Percentiles rank a stretch among this genome's conserved stretches.
Evolutionary conservation across 2,888 invertebrate genomes (phyloP).

Genomic region (Cantharis flavilabris): DNA sequence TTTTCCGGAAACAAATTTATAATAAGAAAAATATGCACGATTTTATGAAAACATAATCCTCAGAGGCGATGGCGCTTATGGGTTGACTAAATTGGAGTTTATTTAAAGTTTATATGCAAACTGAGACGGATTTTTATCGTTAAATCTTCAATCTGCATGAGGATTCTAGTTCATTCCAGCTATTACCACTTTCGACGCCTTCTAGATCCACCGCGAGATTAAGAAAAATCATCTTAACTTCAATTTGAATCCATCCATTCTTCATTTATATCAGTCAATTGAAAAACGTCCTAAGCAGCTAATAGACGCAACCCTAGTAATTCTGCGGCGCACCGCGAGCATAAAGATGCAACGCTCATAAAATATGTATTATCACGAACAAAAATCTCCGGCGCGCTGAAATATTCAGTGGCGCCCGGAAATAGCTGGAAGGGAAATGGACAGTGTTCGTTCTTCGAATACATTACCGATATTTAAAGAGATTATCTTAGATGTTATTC

Average conservation of each 20-base stretch:
- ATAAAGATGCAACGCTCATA: conserved; percentile 52
- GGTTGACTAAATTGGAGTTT: conserved; percentile 26
- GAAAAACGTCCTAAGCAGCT: conserved; percentile 43
- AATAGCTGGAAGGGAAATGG: conserved; percentile 37
- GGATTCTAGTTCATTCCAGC: conserved; percentile 56
- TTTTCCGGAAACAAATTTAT: conserved; percentile 43
- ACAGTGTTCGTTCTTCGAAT: conserved; percentile 40
- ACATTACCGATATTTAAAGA: conserved; percentile 43
- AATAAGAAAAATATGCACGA: conserved; percentile 27
- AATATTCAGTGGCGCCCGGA: conserved; percentile 50
- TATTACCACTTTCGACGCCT: conserved; percentile 36
- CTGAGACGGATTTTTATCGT: conserved; percentile 38
- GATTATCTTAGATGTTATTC: conserved; percentile 34
- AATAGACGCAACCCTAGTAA: conserved; percentile 38
- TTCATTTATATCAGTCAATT: conserved; percentile 42
- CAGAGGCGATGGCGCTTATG: conserved; percentile 19
- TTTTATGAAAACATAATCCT: conserved; percentile 16
- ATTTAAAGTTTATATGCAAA: conserved; percentile 36
- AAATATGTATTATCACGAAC: conserved; percentile 56
- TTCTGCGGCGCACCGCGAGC: conserved; percentile 39
- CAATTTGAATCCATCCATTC: conserved; percentile 36
- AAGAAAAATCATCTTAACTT: conserved; percentile 34
- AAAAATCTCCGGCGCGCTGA: conserved; percentile 54
- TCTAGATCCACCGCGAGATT: conserved; percentile 40
- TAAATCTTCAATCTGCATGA: conserved; percentile 44